Evolutionary conservation across 2,113 vertebrate genomes (phyloP).

Genomic region (Rhegmatorhina hoffmannsi): DNA sequence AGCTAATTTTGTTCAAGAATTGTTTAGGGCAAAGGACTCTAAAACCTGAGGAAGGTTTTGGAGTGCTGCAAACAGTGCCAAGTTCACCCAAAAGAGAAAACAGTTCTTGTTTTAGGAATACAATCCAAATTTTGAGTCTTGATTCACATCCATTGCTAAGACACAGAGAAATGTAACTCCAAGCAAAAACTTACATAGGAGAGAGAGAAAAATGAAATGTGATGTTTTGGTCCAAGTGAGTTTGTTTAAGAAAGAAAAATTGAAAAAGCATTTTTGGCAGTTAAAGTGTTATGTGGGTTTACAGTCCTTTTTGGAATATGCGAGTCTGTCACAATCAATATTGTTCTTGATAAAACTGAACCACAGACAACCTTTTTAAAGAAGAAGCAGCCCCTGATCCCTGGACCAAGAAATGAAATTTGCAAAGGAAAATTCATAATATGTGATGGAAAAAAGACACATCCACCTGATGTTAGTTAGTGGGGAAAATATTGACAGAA

Average conservation of each 20-base stretch:
- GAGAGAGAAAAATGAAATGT: conserved; percentile 49
- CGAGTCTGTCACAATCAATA: conserved; percentile 64
- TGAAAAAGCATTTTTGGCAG: conserved; percentile 67
- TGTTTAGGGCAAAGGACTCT: not conserved
- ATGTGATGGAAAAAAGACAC: conserved; percentile 29
- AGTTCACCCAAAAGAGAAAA: not conserved
- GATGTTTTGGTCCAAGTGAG: conserved; percentile 58
- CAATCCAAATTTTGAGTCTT: conserved; percentile 16
- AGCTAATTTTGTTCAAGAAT: not conserved
- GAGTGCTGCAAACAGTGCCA: not conserved
- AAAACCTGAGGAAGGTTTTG: not conserved
- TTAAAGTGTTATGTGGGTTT: conserved; percentile 59
- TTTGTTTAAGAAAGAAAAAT: conserved; percentile 63
- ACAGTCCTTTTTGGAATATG: conserved; percentile 57
- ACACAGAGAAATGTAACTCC: conserved; percentile 26
- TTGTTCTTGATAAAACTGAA: conserved; percentile 63
- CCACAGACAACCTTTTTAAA: conserved; percentile 40
- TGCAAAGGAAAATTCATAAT: conserved; percentile 42
- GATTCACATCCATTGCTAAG: not conserved
- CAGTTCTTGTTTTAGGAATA: not conserved
- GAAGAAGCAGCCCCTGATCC: conserved; percentile 35
- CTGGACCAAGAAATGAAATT: conserved; percentile 58
- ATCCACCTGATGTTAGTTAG: conserved; percentile 65
- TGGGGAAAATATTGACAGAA: conserved; percentile 37
- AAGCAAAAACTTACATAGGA: conserved; percentile 21